Base-by-base conservation (phyloP, 2,797 vertebrate species). In the Alectoris magna region DNA sequence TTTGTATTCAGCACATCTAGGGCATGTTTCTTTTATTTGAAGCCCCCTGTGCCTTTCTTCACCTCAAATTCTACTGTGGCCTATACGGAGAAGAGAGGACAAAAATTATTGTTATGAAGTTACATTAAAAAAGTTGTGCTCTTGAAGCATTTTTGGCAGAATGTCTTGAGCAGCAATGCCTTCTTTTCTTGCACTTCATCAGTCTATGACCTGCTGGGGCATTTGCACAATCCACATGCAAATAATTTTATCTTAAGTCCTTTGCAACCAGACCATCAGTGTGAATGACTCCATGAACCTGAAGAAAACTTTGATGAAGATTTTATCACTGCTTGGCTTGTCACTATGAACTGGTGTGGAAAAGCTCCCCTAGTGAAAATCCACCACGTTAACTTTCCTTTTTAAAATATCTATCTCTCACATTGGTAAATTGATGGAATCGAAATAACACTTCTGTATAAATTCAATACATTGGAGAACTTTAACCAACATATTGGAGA, bases 61-160 rank as follows among this genome's bases (percentile, higher is more conserved):
- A 66, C 10, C 17, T 74, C 34, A 38, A 23, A 38, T 3, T 60
- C 34, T 44, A 2, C 39, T 17, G 5, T 12, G 49, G 2, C 5
- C 5, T 56, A 6, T 4, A 11, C 8, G 21, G 8, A 70, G 4
- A 34, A 60, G 43, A 56, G 15, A 89, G 6, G 8, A 3, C 8
- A 85, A 46, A 16, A 5, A 0, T 3, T 14, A 6, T n/a, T 56
- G 39, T 27, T 19, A 24, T 34, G 8, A 11, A 22, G 8, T 58
- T 80, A 4, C 0, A 0, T 22, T 76, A 3, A 9, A 31, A 19
- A 13, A 34, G 2, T 48, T 62, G 4, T 51, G n/a, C 1, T 62
- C 87, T 84, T 36, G 22, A 14, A 5, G 1, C 6, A 10, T 2
- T 26, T 76, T 51, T 62, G 43, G 5, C 6, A 3, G 13, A 12